Conservation (phyloP, 1,140 invertebrate species). For the Bombus cullumanus region DNA sequence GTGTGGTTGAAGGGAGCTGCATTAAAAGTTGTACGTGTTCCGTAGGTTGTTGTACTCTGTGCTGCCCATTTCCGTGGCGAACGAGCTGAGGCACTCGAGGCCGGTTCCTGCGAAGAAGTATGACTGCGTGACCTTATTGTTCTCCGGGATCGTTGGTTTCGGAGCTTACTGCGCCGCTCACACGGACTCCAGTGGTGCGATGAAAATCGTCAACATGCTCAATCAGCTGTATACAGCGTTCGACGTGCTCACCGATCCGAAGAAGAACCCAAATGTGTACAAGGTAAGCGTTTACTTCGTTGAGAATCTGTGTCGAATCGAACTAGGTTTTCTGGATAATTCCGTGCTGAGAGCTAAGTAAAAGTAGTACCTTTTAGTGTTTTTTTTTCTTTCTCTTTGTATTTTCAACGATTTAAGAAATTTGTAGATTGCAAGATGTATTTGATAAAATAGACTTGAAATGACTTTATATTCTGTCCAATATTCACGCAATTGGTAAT, state of each 20-base stretch:
- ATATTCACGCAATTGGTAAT: too few species aligned
- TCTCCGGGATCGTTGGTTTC: conserved; percentile 97
- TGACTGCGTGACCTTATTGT: conserved; percentile 94
- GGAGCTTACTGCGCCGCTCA: conserved; percentile 93
- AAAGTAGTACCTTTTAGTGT: too few species aligned
- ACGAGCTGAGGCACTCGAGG: conserved; percentile 94
- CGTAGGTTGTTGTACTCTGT: conserved; percentile 95
- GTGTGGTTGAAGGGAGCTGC: conserved; percentile 26
- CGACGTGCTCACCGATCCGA: conserved; percentile 95
- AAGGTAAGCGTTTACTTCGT: conserved; percentile 87
- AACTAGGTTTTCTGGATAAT: not conserved
- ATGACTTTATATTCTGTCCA: too few species aligned
- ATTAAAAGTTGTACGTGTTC: conserved; percentile 42
- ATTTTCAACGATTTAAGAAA: too few species aligned
- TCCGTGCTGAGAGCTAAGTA: not conserved
- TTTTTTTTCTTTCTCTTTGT: too few species aligned
- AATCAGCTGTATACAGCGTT: conserved; percentile 96
- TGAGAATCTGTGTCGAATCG: not conserved
- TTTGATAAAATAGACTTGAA: too few species aligned
- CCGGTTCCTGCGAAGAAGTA: conserved; percentile 94
- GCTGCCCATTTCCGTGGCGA: conserved; percentile 95
- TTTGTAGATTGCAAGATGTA: too few species aligned
- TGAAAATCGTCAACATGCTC: conserved; percentile 96
- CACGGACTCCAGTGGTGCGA: conserved; percentile 93
- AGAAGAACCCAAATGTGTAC: conserved; percentile 95